Evolutionary conservation across 2,888 invertebrate species (phyloP).

Genomic region (Dioctria rufipes): DNA sequence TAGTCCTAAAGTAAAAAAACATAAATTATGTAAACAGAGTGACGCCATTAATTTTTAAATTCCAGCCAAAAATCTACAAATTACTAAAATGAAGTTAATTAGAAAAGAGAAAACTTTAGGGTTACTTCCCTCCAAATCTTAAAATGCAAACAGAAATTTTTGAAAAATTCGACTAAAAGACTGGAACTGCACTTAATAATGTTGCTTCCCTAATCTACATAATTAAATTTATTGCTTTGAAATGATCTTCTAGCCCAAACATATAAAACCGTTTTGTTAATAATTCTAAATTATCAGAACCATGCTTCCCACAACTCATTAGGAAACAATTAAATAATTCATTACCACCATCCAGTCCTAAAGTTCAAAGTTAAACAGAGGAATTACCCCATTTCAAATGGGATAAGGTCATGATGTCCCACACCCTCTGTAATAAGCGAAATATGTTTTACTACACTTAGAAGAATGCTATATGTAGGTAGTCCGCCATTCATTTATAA

Average conservation of each 20-base stretch:
- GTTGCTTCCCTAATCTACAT: no score
- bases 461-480: not conserved
- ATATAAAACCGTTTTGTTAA: not conserved
- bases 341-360: conserved; percentile 6
- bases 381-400: conserved; percentile 28
- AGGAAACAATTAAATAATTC: conserved; percentile 32
- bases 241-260: not conserved
- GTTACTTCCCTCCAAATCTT: no score
- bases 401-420: not conserved
- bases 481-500: no score
- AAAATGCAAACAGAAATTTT: no score
- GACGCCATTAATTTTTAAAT: no score
- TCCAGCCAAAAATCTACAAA: no score
- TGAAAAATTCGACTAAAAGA: no score
- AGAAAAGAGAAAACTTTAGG: no score
- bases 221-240: not conserved
- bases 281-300: not conserved
- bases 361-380: conserved; percentile 31
- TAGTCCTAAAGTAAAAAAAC: no score
- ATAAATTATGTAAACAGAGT: no score
- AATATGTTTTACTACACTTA: not conserved
- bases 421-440: not conserved
- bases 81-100: no score
- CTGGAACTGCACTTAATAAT: no score
- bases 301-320: not conserved